Conservation (phyloP, 2,113 vertebrate species). For the Hydrolagus affinis region DNA sequence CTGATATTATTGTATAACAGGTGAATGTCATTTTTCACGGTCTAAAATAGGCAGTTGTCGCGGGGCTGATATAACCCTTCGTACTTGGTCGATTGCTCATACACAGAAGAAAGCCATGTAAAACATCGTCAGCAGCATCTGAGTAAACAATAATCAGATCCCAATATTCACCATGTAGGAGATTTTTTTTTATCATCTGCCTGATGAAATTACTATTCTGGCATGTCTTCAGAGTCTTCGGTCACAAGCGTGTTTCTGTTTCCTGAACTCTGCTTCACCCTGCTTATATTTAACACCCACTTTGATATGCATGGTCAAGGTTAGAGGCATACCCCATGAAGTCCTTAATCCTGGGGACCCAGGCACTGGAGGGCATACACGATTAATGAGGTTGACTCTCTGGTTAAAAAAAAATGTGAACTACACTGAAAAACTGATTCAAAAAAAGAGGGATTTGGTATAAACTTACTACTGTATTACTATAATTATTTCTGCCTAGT, state of each 20-base stretch:
- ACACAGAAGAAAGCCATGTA: neutral
- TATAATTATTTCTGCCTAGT: neutral
- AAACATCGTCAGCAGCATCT: neutral
- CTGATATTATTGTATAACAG: slow-evolving; percentile 27
- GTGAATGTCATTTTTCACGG: slow-evolving; percentile 31
- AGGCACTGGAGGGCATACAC: too few species aligned
- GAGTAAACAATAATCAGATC: slow-evolving; percentile 1
- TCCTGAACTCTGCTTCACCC: neutral
- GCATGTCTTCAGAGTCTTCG: neutral
- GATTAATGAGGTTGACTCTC: too few species aligned
- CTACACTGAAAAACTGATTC: too few species aligned
- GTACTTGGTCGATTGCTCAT: neutral
- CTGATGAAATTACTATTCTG: neutral
- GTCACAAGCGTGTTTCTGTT: neutral
- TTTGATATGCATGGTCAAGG: too few species aligned
- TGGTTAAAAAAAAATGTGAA: too few species aligned
- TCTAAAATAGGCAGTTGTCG: slow-evolving; percentile 23
- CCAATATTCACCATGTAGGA: neutral
- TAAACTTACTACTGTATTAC: neutral
- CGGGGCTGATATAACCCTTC: slow-evolving; percentile 14
- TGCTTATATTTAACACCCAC: neutral
- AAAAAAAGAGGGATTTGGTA: too few species aligned
- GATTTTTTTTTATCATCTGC: neutral
- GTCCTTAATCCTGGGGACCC: too few species aligned
- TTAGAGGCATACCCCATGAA: too few species aligned